Conservation (phyloP, 1,140 invertebrate genomes). For the Rhizoglyphus robini region DNA sequence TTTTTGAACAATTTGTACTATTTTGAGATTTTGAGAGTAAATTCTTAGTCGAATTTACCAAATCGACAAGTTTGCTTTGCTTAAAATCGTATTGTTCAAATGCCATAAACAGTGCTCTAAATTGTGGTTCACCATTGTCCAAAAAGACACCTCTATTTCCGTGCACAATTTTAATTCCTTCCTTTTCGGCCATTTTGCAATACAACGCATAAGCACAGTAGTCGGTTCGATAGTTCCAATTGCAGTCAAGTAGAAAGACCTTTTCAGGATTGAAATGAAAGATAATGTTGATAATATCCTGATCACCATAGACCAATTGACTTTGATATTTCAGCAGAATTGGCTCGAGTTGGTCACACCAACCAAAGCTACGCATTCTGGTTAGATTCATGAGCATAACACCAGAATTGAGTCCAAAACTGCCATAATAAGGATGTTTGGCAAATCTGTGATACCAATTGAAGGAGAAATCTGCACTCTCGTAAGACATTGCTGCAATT, state of each 20-base stretch:
- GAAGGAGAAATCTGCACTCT: slow-evolving; percentile 75
- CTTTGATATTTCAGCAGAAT: slow-evolving; percentile 70
- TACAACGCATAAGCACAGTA: slow-evolving; percentile 83
- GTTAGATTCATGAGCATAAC: slow-evolving; percentile 96
- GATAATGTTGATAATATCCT: slow-evolving; percentile 91
- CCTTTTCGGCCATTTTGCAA: slow-evolving; percentile 54
- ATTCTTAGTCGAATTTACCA: no score
- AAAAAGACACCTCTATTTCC: slow-evolving; percentile 74
- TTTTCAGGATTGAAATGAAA: slow-evolving; percentile 75
- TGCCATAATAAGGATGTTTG: slow-evolving; percentile 81
- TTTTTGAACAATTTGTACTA: no score
- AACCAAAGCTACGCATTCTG: slow-evolving; percentile 66
- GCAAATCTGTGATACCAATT: slow-evolving; percentile 95
- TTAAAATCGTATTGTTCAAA: slow-evolving; percentile 33
- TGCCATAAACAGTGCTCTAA: slow-evolving; percentile 55
- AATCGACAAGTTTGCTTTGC: no score
- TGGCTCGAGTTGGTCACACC: slow-evolving; percentile 64
- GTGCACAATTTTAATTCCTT: slow-evolving; percentile 71
- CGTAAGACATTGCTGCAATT: slow-evolving; percentile 68
- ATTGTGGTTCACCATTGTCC: slow-evolving; percentile 63
- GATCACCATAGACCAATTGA: slow-evolving; percentile 90
- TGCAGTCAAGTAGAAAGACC: slow-evolving; percentile 63
- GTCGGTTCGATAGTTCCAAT: slow-evolving; percentile 82
- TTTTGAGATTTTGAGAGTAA: no score
- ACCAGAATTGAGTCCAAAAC: slow-evolving; percentile 80